Conservation (phyloP, 2,888 invertebrate genomes). For the Tiphia femorata region DNA sequence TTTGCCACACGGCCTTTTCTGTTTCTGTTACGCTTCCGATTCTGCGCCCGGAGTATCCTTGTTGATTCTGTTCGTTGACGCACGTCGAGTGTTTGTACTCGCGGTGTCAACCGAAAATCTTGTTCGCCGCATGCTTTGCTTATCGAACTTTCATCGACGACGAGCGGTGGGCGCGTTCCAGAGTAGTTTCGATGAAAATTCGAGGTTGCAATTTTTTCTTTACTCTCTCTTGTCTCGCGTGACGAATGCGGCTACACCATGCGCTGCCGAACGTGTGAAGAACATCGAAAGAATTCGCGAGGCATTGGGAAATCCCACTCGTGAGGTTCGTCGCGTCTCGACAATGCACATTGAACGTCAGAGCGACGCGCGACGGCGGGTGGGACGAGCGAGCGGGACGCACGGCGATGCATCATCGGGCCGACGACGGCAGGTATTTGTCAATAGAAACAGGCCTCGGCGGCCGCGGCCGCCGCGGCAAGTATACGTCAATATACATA, state of each 20-base stretch:
- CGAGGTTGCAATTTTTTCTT: not conserved
- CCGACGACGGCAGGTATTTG: conserved; percentile 51
- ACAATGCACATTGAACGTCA: conserved; percentile 48
- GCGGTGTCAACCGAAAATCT: not conserved
- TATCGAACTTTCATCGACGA: too few relatives aligned
- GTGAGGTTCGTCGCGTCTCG: conserved; percentile 50
- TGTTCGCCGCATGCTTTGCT: not conserved
- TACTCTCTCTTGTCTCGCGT: not conserved
- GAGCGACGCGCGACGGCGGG: conserved; percentile 32
- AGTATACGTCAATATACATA: conserved; percentile 57
- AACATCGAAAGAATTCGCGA: too few relatives aligned
- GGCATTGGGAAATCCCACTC: too few relatives aligned
- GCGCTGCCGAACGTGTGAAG: not conserved
- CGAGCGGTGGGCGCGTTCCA: too few relatives aligned
- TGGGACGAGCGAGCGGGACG: not conserved
- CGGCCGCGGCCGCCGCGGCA: conserved; percentile 52
- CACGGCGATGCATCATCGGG: conserved; percentile 47
- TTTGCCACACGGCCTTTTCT: not conserved
- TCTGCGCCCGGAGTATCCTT: too few relatives aligned
- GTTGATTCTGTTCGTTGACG: too few relatives aligned
- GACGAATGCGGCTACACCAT: not conserved
- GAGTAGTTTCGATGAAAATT: too few relatives aligned
- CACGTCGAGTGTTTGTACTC: not conserved
- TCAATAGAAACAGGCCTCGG: conserved; percentile 60
- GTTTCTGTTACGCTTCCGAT: conserved; percentile 32